Evolutionary conservation across 2,888 invertebrate species (phyloP), one percentile per base, ranked within the genome.

Genomic region (Hypselothyrea guttata): DNA sequence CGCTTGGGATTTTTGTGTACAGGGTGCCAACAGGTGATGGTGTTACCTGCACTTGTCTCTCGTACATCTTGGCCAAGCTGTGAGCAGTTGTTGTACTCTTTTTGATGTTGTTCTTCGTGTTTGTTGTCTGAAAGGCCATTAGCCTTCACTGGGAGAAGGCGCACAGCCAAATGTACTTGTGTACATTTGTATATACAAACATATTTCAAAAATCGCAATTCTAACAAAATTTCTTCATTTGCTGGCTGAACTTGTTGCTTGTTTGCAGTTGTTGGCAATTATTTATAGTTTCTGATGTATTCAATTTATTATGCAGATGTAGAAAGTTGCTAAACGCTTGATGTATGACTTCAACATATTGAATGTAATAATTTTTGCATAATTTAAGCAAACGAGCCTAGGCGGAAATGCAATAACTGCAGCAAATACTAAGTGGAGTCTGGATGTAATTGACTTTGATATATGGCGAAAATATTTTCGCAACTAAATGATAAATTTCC

Each of bases 161-260:
- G 31, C 30, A 37, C 38, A 40, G 18, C 16, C 38, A 38, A 33
- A 27, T 4, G 22, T 22, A 22, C 22, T 5, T 22, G 22, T 22
- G 22, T 22, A 5, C 5, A 22, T 22, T 2, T 3, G 12, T 37
- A 34, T 1, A 16, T 35, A 7, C 13, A 45, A 18, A 35, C 22
- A 65, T 68, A 64, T 62, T 62, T 68, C 40, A 67, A 74, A 78
- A 73, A 62, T 73, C 61, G 59, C 63, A 84, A 71, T 75, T 85
- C 73, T 76, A 71, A 84, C 71, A 74, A 81, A 86, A 86, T 86
- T 84, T 86, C 77, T 84, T 82, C 63, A 86, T 76, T 81, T 84
- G 58, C 40, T 44, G 44, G 64, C 55, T 82, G 70, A 84, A 84
- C 79, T 81, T 83, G 72, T 68, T 59, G 70, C 74, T 65, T 59